Evolutionary conservation across 2,888 invertebrate species (phyloP), one percentile per base, ranked within the genome.

Genomic region (Augiades crinisus): DNA sequence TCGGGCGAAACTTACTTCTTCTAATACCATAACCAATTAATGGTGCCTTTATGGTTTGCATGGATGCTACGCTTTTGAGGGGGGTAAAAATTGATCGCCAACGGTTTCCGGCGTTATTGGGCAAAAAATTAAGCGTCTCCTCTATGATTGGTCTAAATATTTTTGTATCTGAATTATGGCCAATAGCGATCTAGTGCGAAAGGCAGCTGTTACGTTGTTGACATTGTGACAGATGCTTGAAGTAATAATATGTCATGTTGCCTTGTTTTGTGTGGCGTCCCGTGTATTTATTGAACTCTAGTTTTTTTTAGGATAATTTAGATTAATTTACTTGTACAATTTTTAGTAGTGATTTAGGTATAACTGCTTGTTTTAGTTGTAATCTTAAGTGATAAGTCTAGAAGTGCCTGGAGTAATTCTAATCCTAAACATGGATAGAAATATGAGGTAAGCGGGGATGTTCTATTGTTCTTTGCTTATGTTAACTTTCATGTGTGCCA

Each of bases 371-470:
- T 10, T 2, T 21, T 43, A 27, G n/a, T 16, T 19, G 14, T 34
- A 22, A 27, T 19, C 27, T 3, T 50, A 14, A 27, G 14, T 43
- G 22, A 14, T 17, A 30, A 50, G 19, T 43, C 24, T 7, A 30
- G 14, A 30, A 43, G 50, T 50, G 36, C 21, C 43, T 50, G 30
- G 36, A 10, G 50, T 50, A 24, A 13, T 24, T 44, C 65, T 68
- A 41, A 44, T 24, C 67, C 56, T 61, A 68, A 80, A 71, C 59
- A 86, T 86, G 84, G 86, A 86, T 67, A 82, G 86, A 67, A 87
- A 78, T 83, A 82, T 87, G 84, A 88, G 89, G 89, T 86, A 70
- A 78, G 84, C 10, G 14, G 30, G 33, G 49, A 49, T 41, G 61
- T 63, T 67, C 66, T 66, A 67, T 72, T 72, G 64, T 72, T 63